Conservation (phyloP, 2,888 invertebrate species). For the Malthinus seriepunctatus region DNA sequence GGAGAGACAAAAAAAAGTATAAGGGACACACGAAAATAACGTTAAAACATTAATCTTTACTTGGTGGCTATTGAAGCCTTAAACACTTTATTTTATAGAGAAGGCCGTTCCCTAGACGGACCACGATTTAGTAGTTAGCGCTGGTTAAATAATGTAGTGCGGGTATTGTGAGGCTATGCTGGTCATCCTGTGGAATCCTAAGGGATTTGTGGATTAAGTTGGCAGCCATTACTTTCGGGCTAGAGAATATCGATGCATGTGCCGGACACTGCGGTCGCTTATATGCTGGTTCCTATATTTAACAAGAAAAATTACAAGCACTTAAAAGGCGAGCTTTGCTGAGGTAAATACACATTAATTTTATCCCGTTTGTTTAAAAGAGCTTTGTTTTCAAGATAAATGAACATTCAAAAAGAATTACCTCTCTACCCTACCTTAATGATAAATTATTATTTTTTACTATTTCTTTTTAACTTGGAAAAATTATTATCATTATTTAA, state of each 20-base stretch:
- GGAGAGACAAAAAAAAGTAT: too few species aligned
- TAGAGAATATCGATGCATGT: constrained; percentile 45
- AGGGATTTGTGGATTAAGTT: constrained; percentile 53
- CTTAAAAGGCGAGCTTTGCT: constrained; percentile 23
- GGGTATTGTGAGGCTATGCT: constrained; percentile 50
- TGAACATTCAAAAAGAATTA: background rate
- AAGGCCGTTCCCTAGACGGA: constrained; percentile 40
- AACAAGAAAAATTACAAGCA: constrained; percentile 28
- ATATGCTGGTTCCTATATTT: constrained; percentile 26
- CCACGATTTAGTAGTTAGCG: constrained; percentile 54
- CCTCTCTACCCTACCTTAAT: too few species aligned
- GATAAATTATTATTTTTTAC: too few species aligned
- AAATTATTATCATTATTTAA: too few species aligned
- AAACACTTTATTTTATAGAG: constrained; percentile 41
- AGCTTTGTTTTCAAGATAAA: constrained; percentile 3
- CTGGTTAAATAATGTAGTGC: constrained; percentile 55
- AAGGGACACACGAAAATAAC: constrained; percentile 19
- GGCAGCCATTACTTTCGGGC: constrained; percentile 51
- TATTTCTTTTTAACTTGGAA: too few species aligned
- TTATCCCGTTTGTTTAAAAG: background rate
- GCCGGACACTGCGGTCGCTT: constrained; percentile 41
- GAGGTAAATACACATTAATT: constrained; percentile 28
- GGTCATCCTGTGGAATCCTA: constrained; percentile 49
- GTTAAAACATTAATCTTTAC: constrained; percentile 29
- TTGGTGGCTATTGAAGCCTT: constrained; percentile 32